A percentile compares a stretch with the other conserved stretches of the same genome.
Evolutionary conservation across 2,113 vertebrate species (phyloP).

Genomic region (Sarotherodon lohbergeri): DNA sequence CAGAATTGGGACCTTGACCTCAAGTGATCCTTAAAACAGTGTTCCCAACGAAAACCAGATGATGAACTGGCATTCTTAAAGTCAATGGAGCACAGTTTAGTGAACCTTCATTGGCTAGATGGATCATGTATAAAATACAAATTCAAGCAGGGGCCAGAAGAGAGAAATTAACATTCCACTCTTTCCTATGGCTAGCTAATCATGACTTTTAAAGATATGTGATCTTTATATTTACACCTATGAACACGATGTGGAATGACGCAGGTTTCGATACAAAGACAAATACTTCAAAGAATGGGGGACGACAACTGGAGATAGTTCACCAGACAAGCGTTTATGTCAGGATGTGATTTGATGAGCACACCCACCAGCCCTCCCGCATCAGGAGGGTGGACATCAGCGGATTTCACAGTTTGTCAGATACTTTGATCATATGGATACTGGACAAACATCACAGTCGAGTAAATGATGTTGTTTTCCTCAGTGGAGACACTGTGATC

Average conservation of each 20-base stretch:
- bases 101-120: not conserved
- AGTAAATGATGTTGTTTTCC: constrained; percentile 41
- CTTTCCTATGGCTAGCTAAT: constrained; percentile 20
- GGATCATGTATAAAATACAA: not conserved
- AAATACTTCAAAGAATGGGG: not conserved
- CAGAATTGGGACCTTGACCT: not conserved
- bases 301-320: constrained; percentile 24
- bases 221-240: constrained; percentile 23
- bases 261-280: constrained; percentile 38
- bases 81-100: constrained; percentile 7
- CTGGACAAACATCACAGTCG: constrained; percentile 55
- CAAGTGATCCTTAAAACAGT: not conserved
- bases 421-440: constrained; percentile 16
- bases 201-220: constrained; percentile 12
- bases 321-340: not conserved
- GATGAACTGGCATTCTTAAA: constrained; percentile 15
- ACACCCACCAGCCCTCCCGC: not conserved
- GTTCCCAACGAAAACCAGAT: not conserved
- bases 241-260: constrained; percentile 39
- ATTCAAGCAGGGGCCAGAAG: not conserved
- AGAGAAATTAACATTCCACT: constrained; percentile 1
- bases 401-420: constrained; percentile 56
- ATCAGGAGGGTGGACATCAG: not conserved
- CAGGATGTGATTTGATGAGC: not conserved
- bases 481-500: constrained; percentile 38